Conservation (phyloP, 1,140 invertebrate species). For the Arion vulgaris region DNA sequence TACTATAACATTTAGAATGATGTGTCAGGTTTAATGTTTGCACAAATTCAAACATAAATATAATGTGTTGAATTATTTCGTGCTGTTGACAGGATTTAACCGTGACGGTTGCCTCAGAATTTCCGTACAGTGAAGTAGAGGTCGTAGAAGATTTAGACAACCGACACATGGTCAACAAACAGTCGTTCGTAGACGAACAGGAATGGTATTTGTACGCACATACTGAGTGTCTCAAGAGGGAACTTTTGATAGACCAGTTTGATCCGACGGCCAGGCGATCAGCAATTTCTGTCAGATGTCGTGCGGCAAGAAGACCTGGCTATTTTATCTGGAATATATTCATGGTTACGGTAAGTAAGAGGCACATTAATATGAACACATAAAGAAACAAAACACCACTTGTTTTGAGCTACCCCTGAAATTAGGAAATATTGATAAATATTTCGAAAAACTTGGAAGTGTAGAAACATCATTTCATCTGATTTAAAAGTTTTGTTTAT, state of each 20-base stretch:
- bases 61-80: too few species aligned
- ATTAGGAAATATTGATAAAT: too few species aligned
- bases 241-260: conserved; percentile 68
- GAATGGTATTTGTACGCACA: conserved; percentile 72
- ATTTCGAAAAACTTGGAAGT: too few species aligned
- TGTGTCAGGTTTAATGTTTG: too few species aligned
- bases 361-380: too few species aligned
- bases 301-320: conserved; percentile 67
- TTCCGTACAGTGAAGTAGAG: conserved; percentile 67
- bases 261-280: conserved; percentile 66
- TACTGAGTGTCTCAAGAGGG: conserved; percentile 67
- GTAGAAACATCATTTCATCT: too few species aligned
- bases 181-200: conserved; percentile 72
- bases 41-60: too few species aligned
- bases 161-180: conserved; percentile 69
- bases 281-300: conserved; percentile 70
- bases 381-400: too few species aligned
- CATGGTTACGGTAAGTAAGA: conserved; percentile 71
- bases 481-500: too few species aligned
- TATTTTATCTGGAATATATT: conserved; percentile 74
- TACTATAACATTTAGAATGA: too few species aligned
- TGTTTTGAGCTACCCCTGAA: too few species aligned
- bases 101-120: conserved; percentile 69
- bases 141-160: conserved; percentile 68
- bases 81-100: conserved; percentile 73